These are phyloP conservation scores for Acyrthosiphon pisum DNA, from an alignment of 1,140 invertebrate genomes.

Conservation along the genomic window DNA sequence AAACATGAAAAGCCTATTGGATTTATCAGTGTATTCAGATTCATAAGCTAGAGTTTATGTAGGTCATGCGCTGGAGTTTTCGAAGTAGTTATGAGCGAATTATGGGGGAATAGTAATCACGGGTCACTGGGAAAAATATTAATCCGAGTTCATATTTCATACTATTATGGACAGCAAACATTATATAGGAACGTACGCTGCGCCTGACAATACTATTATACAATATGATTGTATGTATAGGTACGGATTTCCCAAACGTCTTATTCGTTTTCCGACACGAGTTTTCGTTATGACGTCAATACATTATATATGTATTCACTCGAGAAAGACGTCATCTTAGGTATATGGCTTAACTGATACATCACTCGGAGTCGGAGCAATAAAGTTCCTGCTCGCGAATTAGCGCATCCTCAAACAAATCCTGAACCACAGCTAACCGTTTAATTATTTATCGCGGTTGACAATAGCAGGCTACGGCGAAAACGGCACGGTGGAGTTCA, in stretches of 20 bases:
- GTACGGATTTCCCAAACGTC: neutral
- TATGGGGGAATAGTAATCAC: neutral
- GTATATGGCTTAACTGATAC: neutral
- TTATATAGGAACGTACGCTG: neutral
- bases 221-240: neutral
- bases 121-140: neutral
- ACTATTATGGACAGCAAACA: neutral
- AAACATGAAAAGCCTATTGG: neutral
- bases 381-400: neutral
- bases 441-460: slow-evolving; percentile 7
- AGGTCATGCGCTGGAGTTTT: neutral
- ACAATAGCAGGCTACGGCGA: neutral
- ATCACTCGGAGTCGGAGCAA: neutral
- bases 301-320: neutral
- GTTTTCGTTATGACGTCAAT: slow-evolving; percentile 2
- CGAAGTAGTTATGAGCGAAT: neutral
- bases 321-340: neutral
- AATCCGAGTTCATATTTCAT: neutral
- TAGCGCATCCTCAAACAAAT: neutral
- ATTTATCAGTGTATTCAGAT: neutral
- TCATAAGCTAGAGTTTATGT: neutral
- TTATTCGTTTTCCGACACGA: neutral
- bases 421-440: neutral
- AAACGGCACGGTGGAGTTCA: neutral
- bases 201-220: neutral